Conservation (phyloP, 2,888 invertebrate species). For the Standfussiana lucernea region DNA sequence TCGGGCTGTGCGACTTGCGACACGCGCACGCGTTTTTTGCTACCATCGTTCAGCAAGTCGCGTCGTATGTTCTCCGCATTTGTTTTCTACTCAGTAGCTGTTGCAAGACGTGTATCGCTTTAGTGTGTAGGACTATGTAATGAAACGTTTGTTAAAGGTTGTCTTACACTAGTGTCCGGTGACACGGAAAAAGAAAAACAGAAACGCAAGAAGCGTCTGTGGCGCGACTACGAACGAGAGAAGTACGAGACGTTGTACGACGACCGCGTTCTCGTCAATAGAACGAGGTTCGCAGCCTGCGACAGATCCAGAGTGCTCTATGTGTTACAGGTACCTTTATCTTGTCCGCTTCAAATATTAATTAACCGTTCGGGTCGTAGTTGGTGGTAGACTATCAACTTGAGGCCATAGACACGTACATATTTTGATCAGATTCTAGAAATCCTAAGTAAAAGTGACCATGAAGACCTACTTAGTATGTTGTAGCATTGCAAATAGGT, state of each 20-base stretch:
- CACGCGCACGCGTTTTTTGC: not conserved
- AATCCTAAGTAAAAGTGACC: not conserved
- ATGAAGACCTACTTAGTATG: not conserved
- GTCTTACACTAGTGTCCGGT: constrained; percentile 66
- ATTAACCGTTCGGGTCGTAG: not conserved
- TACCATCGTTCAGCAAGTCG: not conserved
- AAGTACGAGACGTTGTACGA: constrained; percentile 83
- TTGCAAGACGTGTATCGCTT: not conserved
- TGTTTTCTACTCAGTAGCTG: not conserved
- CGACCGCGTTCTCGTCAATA: constrained; percentile 81
- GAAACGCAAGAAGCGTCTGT: constrained; percentile 78
- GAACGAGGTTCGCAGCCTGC: constrained; percentile 84
- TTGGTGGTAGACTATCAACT: not conserved
- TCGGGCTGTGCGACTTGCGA: not conserved
- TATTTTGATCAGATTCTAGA: not conserved
- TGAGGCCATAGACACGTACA: not conserved
- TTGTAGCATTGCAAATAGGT: not conserved
- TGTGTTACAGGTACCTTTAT: constrained; percentile 74
- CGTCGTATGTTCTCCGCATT: not conserved
- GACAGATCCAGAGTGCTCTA: constrained; percentile 84
- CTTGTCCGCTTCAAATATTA: not conserved
- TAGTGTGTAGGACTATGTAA: not conserved
- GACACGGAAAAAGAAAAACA: constrained; percentile 82
- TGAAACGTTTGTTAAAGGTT: constrained; percentile 65
- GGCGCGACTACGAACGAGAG: constrained; percentile 82